Conservation (phyloP, 30 jellyfish, hydroid and myxozoan species). For the Calvadosia cruxmelitensis region DNA sequence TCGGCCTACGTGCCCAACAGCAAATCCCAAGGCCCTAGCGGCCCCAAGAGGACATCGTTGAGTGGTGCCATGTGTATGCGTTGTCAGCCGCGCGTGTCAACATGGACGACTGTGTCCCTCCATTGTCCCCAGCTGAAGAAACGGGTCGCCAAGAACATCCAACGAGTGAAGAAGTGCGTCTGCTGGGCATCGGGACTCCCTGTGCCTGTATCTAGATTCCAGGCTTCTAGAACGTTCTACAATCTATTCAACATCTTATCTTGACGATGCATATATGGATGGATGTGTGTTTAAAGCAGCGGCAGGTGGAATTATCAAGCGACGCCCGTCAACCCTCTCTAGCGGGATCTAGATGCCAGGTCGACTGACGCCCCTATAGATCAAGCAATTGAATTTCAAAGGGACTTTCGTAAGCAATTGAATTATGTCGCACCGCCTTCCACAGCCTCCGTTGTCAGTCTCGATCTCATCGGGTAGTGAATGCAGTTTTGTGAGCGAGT, state of each 20-base stretch:
- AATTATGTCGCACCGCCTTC: no score
- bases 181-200: constrained; percentile 55
- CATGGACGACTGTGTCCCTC: constrained; percentile 51
- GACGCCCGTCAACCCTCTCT: no score
- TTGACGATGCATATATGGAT: not conserved
- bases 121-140: constrained; percentile 30
- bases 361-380: no score
- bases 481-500: no score
- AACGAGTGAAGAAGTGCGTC: constrained; percentile 37
- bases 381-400: no score
- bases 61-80: constrained; percentile 37
- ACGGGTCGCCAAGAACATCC: constrained; percentile 37
- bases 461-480: no score
- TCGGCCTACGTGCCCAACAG: constrained; percentile 44
- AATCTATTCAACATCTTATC: not conserved
- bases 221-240: constrained; percentile 37
- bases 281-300: no score
- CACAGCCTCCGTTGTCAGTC: no score
- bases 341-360: no score
- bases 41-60: constrained; percentile 16
- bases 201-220: constrained; percentile 36
- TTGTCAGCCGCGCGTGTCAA: constrained; percentile 52
- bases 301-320: no score
- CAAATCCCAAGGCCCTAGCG: not conserved
- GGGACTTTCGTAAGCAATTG: no score